Evolutionary conservation across 1,140 invertebrate genomes (phyloP), one percentile per base, ranked within the genome.

Genomic region (Papilio helenus): DNA sequence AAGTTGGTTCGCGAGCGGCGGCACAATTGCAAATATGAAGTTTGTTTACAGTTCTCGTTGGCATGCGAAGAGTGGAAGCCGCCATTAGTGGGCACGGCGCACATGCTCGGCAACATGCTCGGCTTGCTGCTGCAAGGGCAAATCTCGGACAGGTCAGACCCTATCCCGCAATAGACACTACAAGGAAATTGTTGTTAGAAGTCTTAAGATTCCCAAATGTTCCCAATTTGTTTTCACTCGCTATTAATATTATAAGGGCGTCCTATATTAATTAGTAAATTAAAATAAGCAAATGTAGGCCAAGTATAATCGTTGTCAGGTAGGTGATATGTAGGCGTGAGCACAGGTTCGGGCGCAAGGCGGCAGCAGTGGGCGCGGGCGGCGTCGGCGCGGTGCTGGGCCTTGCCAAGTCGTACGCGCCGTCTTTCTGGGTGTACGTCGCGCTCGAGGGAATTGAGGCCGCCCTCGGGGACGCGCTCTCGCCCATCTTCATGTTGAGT

Each of bases 401-500:
- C 0, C 79, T 94, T 12, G 81, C 84, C 16, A 94, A 94, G 81
- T 93, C 92, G 72, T 94, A 87, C 72, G 82, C 91, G 2, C 79
- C 81, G 0, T 90, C 87, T 10, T 93, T 90, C 76, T 92, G 91
- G 90, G 42, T 80, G 2, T 93, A 92, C 81, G 79, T 92, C 9
- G 76, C 72, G 1, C 76, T 94, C n/a, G 92, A 94, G 78, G 88
- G 85, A 0, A 83, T 94, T 7, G 92, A 94, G 58, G 92, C 92
- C 0, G 90, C 92, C 18, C 87, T 94, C 18, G 92, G 92, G 0
- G 92, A 94, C 51, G 92, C 92, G 3, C 79, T 93, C 3, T 92
- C 92, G 23, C 92, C 92, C 8, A 93, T 94, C 84, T 94, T 93
- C 74, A 94, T 94, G 92, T 82, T 94, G n/a, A 94, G 92, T 93